These are phyloP conservation scores for Pelodiscus sinensis DNA, from an alignment of 2,113 vertebrate species.

Conservation along the genomic window DNA sequence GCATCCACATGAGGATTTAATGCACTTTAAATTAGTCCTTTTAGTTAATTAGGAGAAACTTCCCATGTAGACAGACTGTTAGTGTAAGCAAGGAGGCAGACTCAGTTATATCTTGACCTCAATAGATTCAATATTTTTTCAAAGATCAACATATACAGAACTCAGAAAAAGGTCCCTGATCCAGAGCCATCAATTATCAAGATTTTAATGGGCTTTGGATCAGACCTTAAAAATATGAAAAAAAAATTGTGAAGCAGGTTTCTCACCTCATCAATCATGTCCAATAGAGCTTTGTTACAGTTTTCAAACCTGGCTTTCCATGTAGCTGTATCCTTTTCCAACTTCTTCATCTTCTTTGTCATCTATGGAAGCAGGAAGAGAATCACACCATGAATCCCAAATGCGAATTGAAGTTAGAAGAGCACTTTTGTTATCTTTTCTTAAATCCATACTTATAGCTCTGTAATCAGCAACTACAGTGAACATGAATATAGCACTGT, in stretches of 20 bases:
- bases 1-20: constrained; percentile 20
- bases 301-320: constrained; percentile 97
- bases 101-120: neutral
- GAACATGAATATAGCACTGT: neutral
- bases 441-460: neutral
- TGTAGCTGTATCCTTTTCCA: constrained; percentile 92
- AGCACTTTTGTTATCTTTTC: constrained; percentile 23
- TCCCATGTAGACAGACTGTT: neutral
- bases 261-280: constrained; percentile 95
- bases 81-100: neutral
- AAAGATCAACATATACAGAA: neutral
- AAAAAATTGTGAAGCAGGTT: neutral
- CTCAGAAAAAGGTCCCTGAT: neutral
- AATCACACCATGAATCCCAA: constrained; percentile 31
- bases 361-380: constrained; percentile 82
- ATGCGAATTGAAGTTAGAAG: neutral
- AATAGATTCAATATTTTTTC: neutral
- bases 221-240: neutral
- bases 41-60: constrained; percentile 31
- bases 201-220: neutral
- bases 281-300: constrained; percentile 93
- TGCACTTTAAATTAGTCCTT: constrained; percentile 41
- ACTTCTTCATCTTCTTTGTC: constrained; percentile 95
- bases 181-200: neutral
- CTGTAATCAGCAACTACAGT: constrained; percentile 1